A percentile compares a stretch with the other conserved stretches of the same genome.
Evolutionary conservation across 2,888 invertebrate species (phyloP).

Genomic region (Leptarthrus brevirostris): DNA sequence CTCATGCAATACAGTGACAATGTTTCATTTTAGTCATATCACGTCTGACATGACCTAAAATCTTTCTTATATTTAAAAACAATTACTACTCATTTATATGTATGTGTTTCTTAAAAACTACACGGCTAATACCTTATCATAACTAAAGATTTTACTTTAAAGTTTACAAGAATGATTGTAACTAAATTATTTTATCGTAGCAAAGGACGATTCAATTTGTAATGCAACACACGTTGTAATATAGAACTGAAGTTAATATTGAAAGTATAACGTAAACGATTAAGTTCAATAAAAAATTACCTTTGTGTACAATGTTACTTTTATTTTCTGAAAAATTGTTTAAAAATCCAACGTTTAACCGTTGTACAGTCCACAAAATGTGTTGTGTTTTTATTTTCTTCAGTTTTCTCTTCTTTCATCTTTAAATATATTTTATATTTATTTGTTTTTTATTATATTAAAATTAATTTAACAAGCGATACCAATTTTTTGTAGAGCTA

Average conservation of each 20-base stretch:
- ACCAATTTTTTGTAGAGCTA: conserved; percentile 24
- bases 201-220: too few species aligned
- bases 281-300: conserved; percentile 41
- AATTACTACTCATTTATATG: not conserved
- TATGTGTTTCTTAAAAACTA: not conserved
- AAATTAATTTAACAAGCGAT: conserved; percentile 19
- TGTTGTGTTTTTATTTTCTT: conserved; percentile 4
- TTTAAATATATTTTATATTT: conserved; percentile 14
- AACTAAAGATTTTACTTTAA: not conserved
- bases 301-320: not conserved
- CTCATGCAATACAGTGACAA: not conserved
- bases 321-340: not conserved
- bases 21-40: not conserved
- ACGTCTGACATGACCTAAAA: not conserved
- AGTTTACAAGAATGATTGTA: not conserved
- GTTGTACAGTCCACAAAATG: not conserved
- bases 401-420: conserved; percentile 37
- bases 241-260: not conserved
- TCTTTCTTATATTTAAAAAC: not conserved
- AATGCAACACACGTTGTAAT: too few species aligned
- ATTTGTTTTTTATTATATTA: not conserved
- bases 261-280: conserved; percentile 1
- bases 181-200: not conserved
- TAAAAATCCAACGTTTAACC: conserved; percentile 5
- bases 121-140: not conserved